Evolutionary conservation across 2,797 vertebrate species (phyloP).

Genomic region (Prionace glauca): DNA sequence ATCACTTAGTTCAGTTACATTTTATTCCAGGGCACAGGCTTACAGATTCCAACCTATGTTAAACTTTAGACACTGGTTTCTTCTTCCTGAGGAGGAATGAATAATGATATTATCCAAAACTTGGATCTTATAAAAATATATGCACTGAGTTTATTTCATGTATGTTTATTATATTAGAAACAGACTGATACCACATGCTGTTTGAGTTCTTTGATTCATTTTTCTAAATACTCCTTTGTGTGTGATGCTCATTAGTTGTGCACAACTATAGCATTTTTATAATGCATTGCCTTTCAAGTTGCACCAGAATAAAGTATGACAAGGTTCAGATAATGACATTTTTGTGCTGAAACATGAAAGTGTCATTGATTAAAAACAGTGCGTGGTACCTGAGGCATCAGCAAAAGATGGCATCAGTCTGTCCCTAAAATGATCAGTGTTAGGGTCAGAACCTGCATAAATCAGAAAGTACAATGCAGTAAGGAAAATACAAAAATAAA

Average conservation of each 20-base stretch:
- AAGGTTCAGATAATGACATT: background rate
- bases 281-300: background rate
- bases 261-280: background rate
- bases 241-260: background rate
- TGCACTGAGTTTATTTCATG: background rate
- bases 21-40: background rate
- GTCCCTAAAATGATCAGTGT: conserved; percentile 21
- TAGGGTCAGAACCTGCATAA: background rate
- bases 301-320: background rate
- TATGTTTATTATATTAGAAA: conserved; percentile 7
- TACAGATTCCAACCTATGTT: background rate
- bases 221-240: background rate
- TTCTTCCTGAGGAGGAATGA: conserved; percentile 16
- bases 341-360: background rate
- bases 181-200: conserved; percentile 21
- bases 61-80: background rate
- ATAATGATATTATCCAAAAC: background rate
- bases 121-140: background rate
- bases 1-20: conserved; percentile 8
- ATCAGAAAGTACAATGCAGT: conserved; percentile 4
- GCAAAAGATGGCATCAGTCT: conserved; percentile 21
- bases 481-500: background rate
- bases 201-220: background rate
- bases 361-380: conserved; percentile 18
- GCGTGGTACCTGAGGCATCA: conserved; percentile 3